A percentile compares a stretch with the other conserved stretches of the same genome.
Conservation (phyloP, 2,888 invertebrate genomes). For the Pterostichus madidus region DNA sequence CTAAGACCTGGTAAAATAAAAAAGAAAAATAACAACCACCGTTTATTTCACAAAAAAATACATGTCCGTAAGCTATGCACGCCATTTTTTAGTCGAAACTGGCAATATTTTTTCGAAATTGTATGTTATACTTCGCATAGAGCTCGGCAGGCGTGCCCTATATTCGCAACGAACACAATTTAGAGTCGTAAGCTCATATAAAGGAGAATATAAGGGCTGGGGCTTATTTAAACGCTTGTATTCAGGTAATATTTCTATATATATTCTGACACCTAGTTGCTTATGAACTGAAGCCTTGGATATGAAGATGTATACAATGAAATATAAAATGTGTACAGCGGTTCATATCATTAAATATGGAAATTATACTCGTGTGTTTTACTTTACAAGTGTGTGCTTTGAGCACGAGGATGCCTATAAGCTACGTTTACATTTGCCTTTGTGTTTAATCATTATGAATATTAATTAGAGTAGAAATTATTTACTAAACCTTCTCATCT, state of each 20-base stretch:
- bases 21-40: conserved; percentile 29
- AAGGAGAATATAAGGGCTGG: conserved; percentile 50
- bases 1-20: conserved; percentile 26
- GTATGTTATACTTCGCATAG: conserved; percentile 43
- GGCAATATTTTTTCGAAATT: conserved; percentile 57
- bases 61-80: conserved; percentile 44
- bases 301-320: conserved; percentile 5
- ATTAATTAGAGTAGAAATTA: too few species aligned
- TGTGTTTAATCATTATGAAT: too few species aligned
- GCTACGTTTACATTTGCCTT: too few species aligned
- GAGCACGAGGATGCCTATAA: background rate
- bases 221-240: conserved; percentile 44
- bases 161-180: conserved; percentile 42
- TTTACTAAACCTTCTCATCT: too few species aligned
- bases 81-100: conserved; percentile 51
- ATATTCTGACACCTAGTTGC: conserved; percentile 43
- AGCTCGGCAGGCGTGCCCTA: conserved; percentile 21
- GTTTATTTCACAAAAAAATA: conserved; percentile 22
- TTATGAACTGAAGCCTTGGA: conserved; percentile 31
- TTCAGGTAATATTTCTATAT: conserved; percentile 56
- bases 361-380: background rate
- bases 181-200: conserved; percentile 47
- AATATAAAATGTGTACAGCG: conserved; percentile 3
- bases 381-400: background rate
- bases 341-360: conserved; percentile 14